Evolutionary conservation across 2,797 vertebrate species (phyloP).

Genomic region (Tinamus major): DNA sequence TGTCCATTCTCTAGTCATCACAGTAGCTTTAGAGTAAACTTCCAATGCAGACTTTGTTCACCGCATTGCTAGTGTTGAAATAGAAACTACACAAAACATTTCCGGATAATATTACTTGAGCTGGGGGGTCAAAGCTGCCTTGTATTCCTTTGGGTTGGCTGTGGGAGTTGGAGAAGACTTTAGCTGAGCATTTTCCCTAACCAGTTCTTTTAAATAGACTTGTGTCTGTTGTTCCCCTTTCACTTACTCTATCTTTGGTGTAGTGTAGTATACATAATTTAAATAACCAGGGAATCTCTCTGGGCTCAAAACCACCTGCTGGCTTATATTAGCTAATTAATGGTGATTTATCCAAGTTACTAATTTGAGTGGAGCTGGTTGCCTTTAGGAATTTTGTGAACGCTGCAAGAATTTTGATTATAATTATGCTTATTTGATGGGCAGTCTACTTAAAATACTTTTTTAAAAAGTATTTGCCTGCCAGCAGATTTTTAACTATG

Average conservation of each 20-base stretch:
- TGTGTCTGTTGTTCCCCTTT: slow-evolving; percentile 84
- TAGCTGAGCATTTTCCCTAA: slow-evolving; percentile 78
- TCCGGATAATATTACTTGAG: slow-evolving; percentile 75
- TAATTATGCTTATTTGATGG: slow-evolving; percentile 92
- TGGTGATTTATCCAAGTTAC: slow-evolving; percentile 96
- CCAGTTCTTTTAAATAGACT: slow-evolving; percentile 66
- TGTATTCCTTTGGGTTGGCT: slow-evolving; percentile 87
- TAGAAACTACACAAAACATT: slow-evolving; percentile 43
- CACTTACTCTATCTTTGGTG: slow-evolving; percentile 86
- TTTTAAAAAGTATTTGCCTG: slow-evolving; percentile 74
- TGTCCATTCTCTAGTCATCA: slow-evolving; percentile 48
- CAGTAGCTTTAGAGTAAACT: slow-evolving; percentile 58
- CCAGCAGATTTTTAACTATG: slow-evolving; percentile 82
- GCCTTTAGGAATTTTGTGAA: slow-evolving; percentile 91
- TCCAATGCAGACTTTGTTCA: slow-evolving; percentile 69
- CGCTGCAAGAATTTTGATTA: slow-evolving; percentile 91
- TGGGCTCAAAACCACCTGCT: slow-evolving; percentile 95
- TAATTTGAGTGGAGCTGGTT: slow-evolving; percentile 92
- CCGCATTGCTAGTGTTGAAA: slow-evolving; percentile 80
- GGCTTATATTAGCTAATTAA: slow-evolving; percentile 99
- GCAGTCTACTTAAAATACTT: slow-evolving; percentile 88
- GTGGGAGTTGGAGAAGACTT: slow-evolving; percentile 80
- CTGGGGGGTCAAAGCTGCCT: slow-evolving; percentile 81
- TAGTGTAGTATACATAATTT: slow-evolving; percentile 94
- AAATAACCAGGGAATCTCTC: slow-evolving; percentile 93